Evolutionary conservation across 1,140 invertebrate genomes (phyloP).

Genomic region (Eubasilissa regina): DNA sequence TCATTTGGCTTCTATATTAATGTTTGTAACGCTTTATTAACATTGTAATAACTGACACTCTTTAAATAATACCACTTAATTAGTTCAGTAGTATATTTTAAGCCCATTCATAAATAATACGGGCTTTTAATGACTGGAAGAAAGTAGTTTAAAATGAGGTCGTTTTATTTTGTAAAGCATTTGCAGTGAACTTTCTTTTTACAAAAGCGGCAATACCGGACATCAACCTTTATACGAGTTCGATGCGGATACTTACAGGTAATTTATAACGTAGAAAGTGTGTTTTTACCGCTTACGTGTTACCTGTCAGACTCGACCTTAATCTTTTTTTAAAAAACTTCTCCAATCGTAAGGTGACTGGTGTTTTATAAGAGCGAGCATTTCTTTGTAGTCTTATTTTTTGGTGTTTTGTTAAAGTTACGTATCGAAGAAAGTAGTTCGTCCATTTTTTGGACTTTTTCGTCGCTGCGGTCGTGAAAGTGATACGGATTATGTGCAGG

Average conservation of each 20-base stretch:
- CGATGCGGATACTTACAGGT: neutral
- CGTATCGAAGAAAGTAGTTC: conserved; percentile 21
- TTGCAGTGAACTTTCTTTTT: conserved; percentile 13
- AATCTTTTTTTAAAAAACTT: neutral
- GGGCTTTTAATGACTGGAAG: neutral
- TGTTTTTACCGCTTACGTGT: neutral
- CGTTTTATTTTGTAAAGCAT: conserved; percentile 6
- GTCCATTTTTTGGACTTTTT: conserved; percentile 9
- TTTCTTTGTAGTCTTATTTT: too few relatives aligned
- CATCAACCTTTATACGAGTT: conserved; percentile 7
- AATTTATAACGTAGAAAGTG: conserved; percentile 12
- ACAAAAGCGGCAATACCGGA: neutral
- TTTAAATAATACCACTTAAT: too few relatives aligned
- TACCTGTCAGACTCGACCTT: conserved; percentile 1
- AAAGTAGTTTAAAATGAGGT: conserved; percentile 16
- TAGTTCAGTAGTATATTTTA: too few relatives aligned
- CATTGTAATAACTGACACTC: too few relatives aligned
- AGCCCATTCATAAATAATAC: too few relatives aligned
- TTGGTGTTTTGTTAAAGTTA: neutral
- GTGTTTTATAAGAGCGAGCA: too few relatives aligned
- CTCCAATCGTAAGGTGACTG: too few relatives aligned
- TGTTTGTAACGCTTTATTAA: too few relatives aligned
- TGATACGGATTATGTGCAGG: neutral
- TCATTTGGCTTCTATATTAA: too few relatives aligned
- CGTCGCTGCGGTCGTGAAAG: neutral